These are phyloP conservation scores for Scleropages formosus DNA, from an alignment of 2,797 vertebrate genomes.

Conservation along the genomic window DNA sequence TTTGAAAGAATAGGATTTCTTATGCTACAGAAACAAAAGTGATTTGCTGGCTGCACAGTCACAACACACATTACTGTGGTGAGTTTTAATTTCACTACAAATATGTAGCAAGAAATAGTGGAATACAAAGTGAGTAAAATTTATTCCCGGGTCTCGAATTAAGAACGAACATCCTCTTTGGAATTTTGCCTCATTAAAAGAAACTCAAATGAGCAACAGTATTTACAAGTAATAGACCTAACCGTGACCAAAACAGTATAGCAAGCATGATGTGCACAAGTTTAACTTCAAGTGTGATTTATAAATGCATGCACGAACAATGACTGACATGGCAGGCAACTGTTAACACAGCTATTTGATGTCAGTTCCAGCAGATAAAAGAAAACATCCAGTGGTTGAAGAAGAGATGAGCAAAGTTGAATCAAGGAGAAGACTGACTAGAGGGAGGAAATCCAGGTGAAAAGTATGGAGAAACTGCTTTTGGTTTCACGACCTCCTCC, in stretches of 20 bases:
- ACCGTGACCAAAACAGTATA: no score
- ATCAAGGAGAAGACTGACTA: not conserved
- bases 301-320: not conserved
- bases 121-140: no score
- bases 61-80: not conserved
- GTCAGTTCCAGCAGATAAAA: not conserved
- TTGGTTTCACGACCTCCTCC: no score
- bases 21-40: not conserved
- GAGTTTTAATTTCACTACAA: not conserved
- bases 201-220: no score
- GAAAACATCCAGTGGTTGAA: not conserved
- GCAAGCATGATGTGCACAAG: no score
- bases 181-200: no score
- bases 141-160: no score
- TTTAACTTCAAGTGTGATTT: no score
- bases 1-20: constrained; percentile 5
- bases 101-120: not conserved
- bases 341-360: no score
- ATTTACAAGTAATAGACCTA: no score
- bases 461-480: not conserved
- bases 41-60: not conserved
- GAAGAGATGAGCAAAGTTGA: not conserved
- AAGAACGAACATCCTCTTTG: no score
- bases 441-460: not conserved
- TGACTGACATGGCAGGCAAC: no score